Base-by-base conservation (phyloP, 2,113 vertebrate genomes). In the Cinclus cinclus region DNA sequence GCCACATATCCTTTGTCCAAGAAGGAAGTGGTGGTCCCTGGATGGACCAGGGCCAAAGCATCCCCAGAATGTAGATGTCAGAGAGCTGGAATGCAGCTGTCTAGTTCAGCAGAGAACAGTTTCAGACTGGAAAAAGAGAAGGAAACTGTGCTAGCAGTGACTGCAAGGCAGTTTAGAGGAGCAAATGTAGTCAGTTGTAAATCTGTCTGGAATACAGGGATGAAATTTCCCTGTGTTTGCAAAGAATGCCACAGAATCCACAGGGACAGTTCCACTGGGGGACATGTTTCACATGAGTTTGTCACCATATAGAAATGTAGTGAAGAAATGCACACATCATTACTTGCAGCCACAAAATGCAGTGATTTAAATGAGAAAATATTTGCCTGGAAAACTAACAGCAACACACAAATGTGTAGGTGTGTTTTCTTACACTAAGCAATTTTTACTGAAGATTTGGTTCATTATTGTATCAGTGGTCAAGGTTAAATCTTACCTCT, bases 371-470 rank as follows among this genome's bases (percentile, higher is more conserved):
- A 28, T 49, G 39, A 67, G 37, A 53, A 81, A 86, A 60, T 5
- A 74, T 41, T 73, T 62, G 83, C 23, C 23, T 59, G 19, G 15
- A 47, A 89, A 87, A 63, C 15, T 60, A 35, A 13, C 19, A 74
- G 44, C 7, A 58, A 19, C 28, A 10, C n/a, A 65, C 9, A 73
- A 69, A 76, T 0, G 0, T 11, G 55, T 5, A 11, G 14, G 6
- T 30, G 13, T 18, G 10, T 50, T 64, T 58, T 42, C 31, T 60
- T 37, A 37, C 2, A 6, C 20, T 10, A 80, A 89, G 63, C 23
- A 69, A 42, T 30, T 82, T 68, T 63, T 67, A 44, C 13, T 16
- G 13, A 88, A 65, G 13, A 64, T 76, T 49, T 70, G 5, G 16
- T n/a, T 67, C 16, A n/a, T 55, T 35, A 13, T 27, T 69, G 2